Evolutionary conservation across 2,113 vertebrate species (phyloP).

Genomic region (Pluvialis apricaria): DNA sequence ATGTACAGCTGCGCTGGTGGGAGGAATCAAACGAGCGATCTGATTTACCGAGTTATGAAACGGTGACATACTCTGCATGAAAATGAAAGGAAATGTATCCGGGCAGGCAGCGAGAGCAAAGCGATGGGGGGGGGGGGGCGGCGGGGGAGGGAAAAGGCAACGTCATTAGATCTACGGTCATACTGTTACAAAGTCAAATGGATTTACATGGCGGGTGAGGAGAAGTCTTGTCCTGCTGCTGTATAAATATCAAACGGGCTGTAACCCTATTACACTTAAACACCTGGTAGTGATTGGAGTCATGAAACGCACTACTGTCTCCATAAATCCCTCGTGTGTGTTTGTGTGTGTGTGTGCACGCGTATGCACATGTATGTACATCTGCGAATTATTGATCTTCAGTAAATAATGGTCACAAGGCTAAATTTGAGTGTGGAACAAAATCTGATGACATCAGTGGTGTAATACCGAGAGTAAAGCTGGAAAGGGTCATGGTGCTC

Average conservation of each 20-base stretch:
- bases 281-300: not conserved
- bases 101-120: not conserved
- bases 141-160: not conserved
- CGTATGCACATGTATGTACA: rapidly evolving
- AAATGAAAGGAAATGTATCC: constrained; percentile 23
- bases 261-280: not conserved
- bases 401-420: not conserved
- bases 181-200: not conserved
- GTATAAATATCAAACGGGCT: not conserved
- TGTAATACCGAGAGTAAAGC: not conserved
- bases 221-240: not conserved
- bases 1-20: constrained; percentile 2
- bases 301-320: not conserved
- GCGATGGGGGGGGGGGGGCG: not conserved
- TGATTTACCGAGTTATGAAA: constrained; percentile 45
- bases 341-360: not conserved
- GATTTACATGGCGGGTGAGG: not conserved
- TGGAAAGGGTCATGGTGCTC: not conserved
- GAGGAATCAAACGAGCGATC: constrained; percentile 33
- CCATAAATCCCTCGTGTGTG: not conserved
- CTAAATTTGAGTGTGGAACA: not conserved
- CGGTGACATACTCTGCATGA: constrained; percentile 7
- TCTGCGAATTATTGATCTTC: not conserved
- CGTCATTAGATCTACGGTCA: not conserved
- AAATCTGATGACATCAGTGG: not conserved